Conservation (phyloP, 2,113 vertebrate species). For the Gobiocypris rarus region DNA sequence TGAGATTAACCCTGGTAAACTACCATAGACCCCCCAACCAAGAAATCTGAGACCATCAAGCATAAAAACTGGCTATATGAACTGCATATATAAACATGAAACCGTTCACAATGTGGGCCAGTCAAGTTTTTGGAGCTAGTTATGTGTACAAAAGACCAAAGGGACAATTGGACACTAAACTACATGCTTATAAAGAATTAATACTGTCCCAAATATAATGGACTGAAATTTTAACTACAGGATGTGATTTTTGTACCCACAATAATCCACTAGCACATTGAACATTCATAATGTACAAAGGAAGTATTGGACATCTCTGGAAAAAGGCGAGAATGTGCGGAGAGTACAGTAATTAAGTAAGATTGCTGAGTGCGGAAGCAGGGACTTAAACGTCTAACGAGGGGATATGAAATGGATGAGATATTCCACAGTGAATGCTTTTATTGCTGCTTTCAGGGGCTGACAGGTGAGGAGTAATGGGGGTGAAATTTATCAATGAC, state of each 20-base stretch:
- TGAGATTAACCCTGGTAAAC: background rate
- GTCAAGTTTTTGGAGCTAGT: constrained; percentile 10
- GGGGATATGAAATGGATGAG: constrained; percentile 42
- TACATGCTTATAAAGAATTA: constrained; percentile 22
- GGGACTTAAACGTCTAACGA: background rate
- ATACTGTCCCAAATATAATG: constrained; percentile 34
- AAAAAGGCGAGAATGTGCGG: background rate
- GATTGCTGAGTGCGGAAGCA: constrained; percentile 14
- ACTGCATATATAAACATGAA: background rate
- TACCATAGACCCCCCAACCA: background rate
- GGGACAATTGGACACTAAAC: background rate
- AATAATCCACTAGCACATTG: constrained; percentile 6
- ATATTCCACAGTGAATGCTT: constrained; percentile 44
- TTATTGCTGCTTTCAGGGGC: constrained; percentile 37
- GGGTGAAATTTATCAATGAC: constrained; percentile 54
- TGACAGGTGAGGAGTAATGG: constrained; percentile 47
- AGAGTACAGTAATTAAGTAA: constrained; percentile 43
- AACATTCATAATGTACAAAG: constrained; percentile 34
- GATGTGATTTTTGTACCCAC: constrained; percentile 2
- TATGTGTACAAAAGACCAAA: constrained; percentile 27
- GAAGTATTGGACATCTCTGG: constrained; percentile 19
- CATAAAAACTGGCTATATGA: background rate
- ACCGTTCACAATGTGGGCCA: constrained; percentile 3
- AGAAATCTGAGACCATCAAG: background rate
- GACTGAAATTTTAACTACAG: constrained; percentile 20